Evolutionary conservation across 2,113 vertebrate species (phyloP), one percentile per base, ranked within the genome.

Genomic region (Nothocercus julius): DNA sequence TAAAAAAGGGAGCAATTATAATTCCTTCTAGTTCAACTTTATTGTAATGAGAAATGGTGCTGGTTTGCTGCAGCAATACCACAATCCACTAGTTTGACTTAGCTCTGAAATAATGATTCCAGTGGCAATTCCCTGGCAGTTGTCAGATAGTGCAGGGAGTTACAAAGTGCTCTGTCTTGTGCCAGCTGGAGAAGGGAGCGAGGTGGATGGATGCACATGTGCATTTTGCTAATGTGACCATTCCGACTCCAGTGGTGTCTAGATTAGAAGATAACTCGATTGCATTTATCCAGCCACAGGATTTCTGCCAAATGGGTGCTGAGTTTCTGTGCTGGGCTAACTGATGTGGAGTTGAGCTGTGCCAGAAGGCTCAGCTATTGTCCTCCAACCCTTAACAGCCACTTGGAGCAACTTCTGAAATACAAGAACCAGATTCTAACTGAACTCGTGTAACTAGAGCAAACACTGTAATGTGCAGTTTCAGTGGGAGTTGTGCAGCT

Each of bases 251-350:
- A 92, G 72, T 3, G 40, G 45, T 81, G 64, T 93, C 76, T 94
- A 77, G 87, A 92, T 95, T 70, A 90, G 85, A 87, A 90, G 87
- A 84, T 86, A 92, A 92, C 84, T 95, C 85, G 88, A 25, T 91
- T 93, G 89, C 42, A 10, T 77, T 96, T 92, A 87, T 86, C 91
- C 45, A 19, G 58, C 47, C 21, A 4, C n/a, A 78, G 80, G 80
- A 69, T 1, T 83, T 42, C 19, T 0, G 80, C 91, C 91, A 94
- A 95, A 28, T 45, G 49, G 74, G 36, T 79, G 89, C 82, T 32
- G 51, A 81, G 74, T 92, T 91, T 93, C 86, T 85, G 5, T 82
- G 78, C 82, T 83, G 91, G 62, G 54, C 30, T 89, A 82, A 63
- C 44, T 89, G 45, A 85, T 13, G 64, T 28, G 53, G 40, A 45